Base-by-base conservation (phyloP, 2,888 invertebrate genomes). In the Cerceris rybyensis region DNA sequence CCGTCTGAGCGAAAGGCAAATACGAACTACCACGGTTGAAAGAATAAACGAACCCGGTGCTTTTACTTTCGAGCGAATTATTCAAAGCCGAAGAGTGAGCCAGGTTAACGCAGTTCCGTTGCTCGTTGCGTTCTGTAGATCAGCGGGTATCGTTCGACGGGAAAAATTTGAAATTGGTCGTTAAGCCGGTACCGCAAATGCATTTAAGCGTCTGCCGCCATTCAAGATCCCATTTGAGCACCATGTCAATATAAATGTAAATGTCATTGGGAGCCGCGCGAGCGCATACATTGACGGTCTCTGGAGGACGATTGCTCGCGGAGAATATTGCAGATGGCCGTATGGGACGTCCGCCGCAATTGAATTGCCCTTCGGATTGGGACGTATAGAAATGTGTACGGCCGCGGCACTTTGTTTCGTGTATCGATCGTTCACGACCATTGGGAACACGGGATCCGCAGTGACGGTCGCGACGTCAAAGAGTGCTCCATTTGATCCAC, bases 201-300 rank as follows among this genome's bases (percentile, higher is more conserved):
- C 86, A 79, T 86, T 86, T 86, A 85, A 86, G 80, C 86, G 83
- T 75, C 67, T 59, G 71, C 72, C 82, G 72, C 81, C 88, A 87
- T 88, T 90, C 88, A 86, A 87, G 85, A 88, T 88, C 88, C 85
- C 81, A 88, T 89, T 88, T 82, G 79, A 78, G 77, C 80, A 83
- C 78, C 86, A 86, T 88, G 89, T 91, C 90, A 89, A 91, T 91
- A 91, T 91, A 91, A 91, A 91, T 91, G 91, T 91, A 91, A 91
- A 91, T 91, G 90, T 89, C 90, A 90, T 89, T 88, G 88, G 84
- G 74, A 79, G 85, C 73, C 70, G 82, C 79, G 83, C 84, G 82
- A 78, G 80, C 82, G 83, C 87, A 86, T 86, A 87, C 87, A 88
- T 88, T 86, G 83, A 83, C 86, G 84, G 75, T 88, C 86, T 78